Conservation (phyloP, 1,140 invertebrate species). For the Hydropsyche tenuis region DNA sequence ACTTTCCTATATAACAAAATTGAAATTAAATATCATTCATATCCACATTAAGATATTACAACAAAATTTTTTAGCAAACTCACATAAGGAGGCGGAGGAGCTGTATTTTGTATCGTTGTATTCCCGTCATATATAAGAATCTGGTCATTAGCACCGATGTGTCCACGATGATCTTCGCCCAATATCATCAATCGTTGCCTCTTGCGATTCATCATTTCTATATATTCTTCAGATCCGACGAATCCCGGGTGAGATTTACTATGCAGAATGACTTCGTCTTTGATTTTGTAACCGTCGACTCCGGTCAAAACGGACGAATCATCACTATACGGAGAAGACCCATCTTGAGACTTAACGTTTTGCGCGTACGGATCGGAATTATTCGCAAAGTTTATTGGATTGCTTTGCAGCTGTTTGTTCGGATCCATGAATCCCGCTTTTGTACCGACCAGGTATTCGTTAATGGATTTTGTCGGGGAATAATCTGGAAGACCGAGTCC, state of each 20-base stretch:
- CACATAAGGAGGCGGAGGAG: conserved; percentile 44
- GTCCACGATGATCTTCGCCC: conserved; percentile 7
- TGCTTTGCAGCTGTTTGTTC: conserved; percentile 7
- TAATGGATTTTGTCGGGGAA: conserved; percentile 45
- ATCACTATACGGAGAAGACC: conserved; percentile 42
- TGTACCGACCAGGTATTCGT: conserved; percentile 39
- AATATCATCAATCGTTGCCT: background rate
- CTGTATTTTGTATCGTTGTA: background rate
- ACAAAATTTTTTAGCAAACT: conserved; percentile 14
- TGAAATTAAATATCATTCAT: background rate
- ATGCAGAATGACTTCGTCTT: background rate
- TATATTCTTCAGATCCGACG: conserved; percentile 2
- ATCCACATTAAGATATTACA: background rate
- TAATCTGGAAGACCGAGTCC: conserved; percentile 42
- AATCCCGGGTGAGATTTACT: background rate
- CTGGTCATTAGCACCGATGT: background rate
- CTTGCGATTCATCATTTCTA: conserved; percentile 33
- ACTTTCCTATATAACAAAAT: conserved; percentile 15
- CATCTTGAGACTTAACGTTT: conserved; percentile 35
- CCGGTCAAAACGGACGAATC: conserved; percentile 44
- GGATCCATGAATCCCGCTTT: conserved; percentile 27
- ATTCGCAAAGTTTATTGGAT: conserved; percentile 42
- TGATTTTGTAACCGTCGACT: conserved; percentile 34
- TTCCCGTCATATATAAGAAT: conserved; percentile 19
- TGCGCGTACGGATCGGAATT: conserved; percentile 48